phyloP scores from a whole-genome alignment of 2,797 vertebrate species.

The Neoniphon sammara region DNA sequence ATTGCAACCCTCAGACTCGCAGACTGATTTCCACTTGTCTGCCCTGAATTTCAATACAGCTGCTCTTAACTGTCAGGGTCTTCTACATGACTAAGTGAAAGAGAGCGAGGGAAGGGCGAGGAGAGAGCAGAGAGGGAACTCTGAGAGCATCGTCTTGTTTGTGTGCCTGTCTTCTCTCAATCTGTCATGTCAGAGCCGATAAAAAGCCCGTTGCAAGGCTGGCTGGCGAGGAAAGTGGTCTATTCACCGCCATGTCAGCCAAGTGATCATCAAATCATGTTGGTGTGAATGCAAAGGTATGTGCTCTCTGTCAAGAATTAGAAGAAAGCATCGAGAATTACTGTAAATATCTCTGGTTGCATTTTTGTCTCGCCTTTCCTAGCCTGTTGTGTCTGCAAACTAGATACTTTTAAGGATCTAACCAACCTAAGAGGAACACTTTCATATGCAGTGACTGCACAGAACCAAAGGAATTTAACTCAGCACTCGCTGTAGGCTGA shows the following conservation, averaged over 20 bases:
- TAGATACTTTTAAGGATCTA: no score
- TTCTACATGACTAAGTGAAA: slow-evolving; percentile 20
- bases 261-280: neutral
- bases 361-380: no score
- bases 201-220: neutral
- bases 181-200: slow-evolving; percentile 17
- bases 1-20: slow-evolving; percentile 39
- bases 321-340: neutral
- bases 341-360: neutral
- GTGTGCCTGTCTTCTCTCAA: neutral
- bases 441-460: no score
- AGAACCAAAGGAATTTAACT: no score
- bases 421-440: no score
- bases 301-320: neutral
- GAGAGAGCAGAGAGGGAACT: slow-evolving; percentile 1
- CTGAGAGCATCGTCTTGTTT: no score
- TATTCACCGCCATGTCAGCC: no score
- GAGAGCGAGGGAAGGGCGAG: slow-evolving; percentile 9
- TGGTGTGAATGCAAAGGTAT: neutral
- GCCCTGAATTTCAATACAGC: slow-evolving; percentile 47
- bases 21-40: slow-evolving; percentile 60
- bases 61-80: slow-evolving; percentile 49
- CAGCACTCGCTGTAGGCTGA: no score
- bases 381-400: no score
- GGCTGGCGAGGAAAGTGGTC: no score